A percentile compares a stretch with the other conserved stretches of the same genome.
Evolutionary conservation across 35 echinoderm and acorn worm genomes (phyloP).

Genomic region (Hemicentrotus pulcherrimus): DNA sequence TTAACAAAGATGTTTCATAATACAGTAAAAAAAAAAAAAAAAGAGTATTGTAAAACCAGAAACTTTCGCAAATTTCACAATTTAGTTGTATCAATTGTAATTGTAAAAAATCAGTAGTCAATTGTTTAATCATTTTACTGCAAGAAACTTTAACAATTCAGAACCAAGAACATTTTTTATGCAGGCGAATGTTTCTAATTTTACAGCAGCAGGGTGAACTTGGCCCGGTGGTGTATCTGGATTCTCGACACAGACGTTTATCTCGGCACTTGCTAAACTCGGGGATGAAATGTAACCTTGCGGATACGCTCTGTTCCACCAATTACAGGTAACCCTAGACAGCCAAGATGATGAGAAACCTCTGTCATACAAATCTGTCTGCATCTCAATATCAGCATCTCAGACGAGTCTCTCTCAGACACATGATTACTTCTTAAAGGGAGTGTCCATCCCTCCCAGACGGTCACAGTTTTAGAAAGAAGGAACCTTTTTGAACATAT

Average conservation of each 20-base stretch:
- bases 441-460: background rate
- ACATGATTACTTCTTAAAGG: background rate
- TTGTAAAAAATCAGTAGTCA: no score
- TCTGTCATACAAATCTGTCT: constrained; percentile 12
- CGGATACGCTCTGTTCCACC: background rate
- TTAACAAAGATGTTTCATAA: no score
- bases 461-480: no score
- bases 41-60: no score
- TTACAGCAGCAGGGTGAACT: background rate
- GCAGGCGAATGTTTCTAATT: no score
- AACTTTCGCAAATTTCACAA: no score
- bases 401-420: background rate
- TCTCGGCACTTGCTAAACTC: background rate
- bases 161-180: no score
- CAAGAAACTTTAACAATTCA: no score
- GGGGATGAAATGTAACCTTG: background rate
- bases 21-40: no score
- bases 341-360: background rate
- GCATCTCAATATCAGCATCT: background rate
- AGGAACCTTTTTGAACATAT: no score
- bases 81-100: no score
- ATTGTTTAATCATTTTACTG: no score
- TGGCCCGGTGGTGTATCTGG: background rate
- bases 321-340: constrained; percentile 4
- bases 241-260: background rate